phyloP scores from a whole-genome alignment of 2,113 vertebrate species.

The Grus americana region DNA sequence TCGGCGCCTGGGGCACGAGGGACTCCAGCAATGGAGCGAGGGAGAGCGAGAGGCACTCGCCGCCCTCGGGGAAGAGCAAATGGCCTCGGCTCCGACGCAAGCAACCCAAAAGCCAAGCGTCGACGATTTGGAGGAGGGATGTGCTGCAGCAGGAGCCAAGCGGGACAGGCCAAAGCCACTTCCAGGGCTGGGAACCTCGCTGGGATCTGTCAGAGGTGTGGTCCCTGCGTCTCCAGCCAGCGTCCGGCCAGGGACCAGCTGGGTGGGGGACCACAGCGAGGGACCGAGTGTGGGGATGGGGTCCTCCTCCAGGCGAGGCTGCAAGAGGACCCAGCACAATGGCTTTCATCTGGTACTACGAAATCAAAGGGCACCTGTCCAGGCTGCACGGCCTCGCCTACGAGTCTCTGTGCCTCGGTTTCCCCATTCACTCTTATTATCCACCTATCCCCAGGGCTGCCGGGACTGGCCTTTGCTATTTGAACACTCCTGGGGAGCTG shows the following conservation, averaged over 20 bases:
- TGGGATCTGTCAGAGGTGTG: not conserved
- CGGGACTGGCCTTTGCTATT: not conserved
- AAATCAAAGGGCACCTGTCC: not conserved
- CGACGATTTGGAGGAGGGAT: not conserved
- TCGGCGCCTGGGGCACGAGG: not conserved
- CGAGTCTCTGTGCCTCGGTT: not conserved
- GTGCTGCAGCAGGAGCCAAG: not conserved
- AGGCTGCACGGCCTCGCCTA: not conserved
- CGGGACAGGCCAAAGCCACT: not conserved
- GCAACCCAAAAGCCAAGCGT: accelerated
- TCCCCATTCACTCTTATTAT: not conserved
- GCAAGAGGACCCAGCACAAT: not conserved
- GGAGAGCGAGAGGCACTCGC: not conserved
- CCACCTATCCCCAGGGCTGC: not conserved
- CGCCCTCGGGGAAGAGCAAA: not conserved
- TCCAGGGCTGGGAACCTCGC: not conserved
- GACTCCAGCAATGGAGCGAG: not conserved
- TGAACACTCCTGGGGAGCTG: not conserved
- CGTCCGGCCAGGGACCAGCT: accelerated
- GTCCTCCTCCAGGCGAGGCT: not conserved
- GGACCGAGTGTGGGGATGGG: too few species aligned
- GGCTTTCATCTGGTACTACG: not conserved
- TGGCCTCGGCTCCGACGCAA: accelerated
- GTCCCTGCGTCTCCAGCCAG: not conserved
- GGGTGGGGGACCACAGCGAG: accelerated